Conservation (phyloP, 2,888 invertebrate species). For the Hedya salicella region DNA sequence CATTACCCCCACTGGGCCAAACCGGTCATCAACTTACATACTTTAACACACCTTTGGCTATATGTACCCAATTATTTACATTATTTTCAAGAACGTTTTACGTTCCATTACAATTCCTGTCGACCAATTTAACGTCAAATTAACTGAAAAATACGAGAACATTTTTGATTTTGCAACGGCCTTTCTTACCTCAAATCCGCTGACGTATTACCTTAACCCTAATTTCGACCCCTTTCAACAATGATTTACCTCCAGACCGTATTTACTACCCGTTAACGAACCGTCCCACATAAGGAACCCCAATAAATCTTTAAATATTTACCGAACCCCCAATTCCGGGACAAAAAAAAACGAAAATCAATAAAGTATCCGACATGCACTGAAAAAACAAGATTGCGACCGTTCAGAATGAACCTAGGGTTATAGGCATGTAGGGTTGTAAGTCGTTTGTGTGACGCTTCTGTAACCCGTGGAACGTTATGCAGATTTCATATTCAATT, state of each 20-base stretch:
- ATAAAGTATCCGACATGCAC: slow-evolving; percentile 38
- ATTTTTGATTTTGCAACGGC: neutral
- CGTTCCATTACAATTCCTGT: too few species aligned
- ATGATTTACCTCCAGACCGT: slow-evolving; percentile 37
- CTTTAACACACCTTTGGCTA: too few species aligned
- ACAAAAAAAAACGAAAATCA: slow-evolving; percentile 40
- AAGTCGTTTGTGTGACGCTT: neutral
- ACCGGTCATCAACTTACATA: too few species aligned
- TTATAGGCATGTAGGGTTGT: neutral
- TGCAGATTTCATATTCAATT: slow-evolving; percentile 47
- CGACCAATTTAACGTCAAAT: neutral
- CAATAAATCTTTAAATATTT: slow-evolving; percentile 44
- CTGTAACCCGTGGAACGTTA: slow-evolving; percentile 32
- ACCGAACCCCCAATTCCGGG: slow-evolving; percentile 24
- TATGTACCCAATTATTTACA: too few species aligned
- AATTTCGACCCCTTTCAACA: slow-evolving; percentile 27
- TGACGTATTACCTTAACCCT: slow-evolving; percentile 26
- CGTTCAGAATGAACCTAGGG: neutral
- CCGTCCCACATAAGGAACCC: slow-evolving; percentile 31
- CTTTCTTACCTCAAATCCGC: slow-evolving; percentile 3
- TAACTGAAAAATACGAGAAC: neutral
- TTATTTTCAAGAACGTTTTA: too few species aligned
- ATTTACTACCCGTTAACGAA: slow-evolving; percentile 40
- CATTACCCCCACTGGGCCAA: too few species aligned
- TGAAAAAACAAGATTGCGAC: slow-evolving; percentile 24